phyloP scores from a whole-genome alignment of 2,113 vertebrate species.

The Scalopus aquaticus region DNA sequence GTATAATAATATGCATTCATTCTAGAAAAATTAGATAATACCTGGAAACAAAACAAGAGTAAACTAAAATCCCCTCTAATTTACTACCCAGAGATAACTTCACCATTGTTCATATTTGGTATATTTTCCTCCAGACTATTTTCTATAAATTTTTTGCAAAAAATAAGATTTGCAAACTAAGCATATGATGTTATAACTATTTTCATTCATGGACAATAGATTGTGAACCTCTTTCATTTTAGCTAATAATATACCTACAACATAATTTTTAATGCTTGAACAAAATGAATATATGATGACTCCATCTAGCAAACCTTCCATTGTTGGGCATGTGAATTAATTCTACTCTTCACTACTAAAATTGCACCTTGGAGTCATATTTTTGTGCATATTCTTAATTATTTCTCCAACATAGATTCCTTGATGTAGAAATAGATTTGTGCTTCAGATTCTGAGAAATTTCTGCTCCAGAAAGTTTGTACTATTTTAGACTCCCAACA shows the following conservation, averaged over 20 bases:
- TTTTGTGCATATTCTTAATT: slow-evolving; percentile 34
- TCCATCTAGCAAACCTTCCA: slow-evolving; percentile 11
- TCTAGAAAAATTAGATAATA: slow-evolving; percentile 19
- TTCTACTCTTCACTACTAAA: slow-evolving; percentile 36
- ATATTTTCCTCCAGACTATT: neutral
- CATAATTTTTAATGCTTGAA: slow-evolving; percentile 3
- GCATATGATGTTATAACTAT: neutral
- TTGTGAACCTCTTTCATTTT: neutral
- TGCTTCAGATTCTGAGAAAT: slow-evolving; percentile 36
- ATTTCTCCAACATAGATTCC: slow-evolving; percentile 25
- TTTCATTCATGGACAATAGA: slow-evolving; percentile 35
- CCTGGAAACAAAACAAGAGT: neutral
- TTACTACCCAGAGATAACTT: neutral
- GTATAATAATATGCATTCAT: neutral
- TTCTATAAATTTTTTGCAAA: neutral
- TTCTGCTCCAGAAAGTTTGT: neutral
- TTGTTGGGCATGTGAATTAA: neutral
- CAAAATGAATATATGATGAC: neutral
- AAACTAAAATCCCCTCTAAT: neutral
- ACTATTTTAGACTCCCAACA: slow-evolving; percentile 15
- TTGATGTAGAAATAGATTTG: neutral
- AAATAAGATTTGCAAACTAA: neutral
- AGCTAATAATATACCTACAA: neutral
- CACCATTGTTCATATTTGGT: neutral
- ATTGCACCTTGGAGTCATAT: neutral